These are phyloP conservation scores for Stomatorhinus walkeri DNA, from an alignment of 2,797 vertebrate species.

Conservation along the genomic window DNA sequence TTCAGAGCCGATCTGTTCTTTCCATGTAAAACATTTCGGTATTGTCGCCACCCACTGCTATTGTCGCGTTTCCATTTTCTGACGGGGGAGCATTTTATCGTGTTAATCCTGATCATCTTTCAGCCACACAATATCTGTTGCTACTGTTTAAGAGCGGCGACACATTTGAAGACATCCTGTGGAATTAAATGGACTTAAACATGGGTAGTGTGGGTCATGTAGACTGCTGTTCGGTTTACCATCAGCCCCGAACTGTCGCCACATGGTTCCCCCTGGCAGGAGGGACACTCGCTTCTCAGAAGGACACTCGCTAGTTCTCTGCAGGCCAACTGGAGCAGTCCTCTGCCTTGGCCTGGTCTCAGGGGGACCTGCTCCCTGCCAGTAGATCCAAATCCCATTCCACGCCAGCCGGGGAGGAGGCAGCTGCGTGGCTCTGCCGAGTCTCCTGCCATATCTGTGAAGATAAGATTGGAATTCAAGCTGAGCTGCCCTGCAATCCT, in stretches of 20 bases:
- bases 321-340: constrained; percentile 16
- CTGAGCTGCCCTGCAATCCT: neutral
- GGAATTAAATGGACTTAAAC: neutral
- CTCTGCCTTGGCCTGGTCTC: constrained; percentile 10
- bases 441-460: constrained; percentile 18
- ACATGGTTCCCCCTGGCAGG: constrained; percentile 11
- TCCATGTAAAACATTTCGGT: neutral
- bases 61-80: neutral
- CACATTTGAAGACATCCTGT: constrained; percentile 8
- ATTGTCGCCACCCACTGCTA: neutral
- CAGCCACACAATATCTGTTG: neutral
- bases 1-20: neutral
- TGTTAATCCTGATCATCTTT: neutral
- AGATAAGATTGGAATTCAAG: constrained; percentile 21
- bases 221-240: constrained; percentile 1
- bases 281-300: constrained; percentile 8
- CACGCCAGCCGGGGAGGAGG: neutral
- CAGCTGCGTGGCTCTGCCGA: constrained; percentile 12
- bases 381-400: constrained; percentile 7
- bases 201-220: neutral
- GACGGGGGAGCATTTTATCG: constrained; percentile 4
- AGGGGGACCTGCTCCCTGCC: constrained; percentile 10
- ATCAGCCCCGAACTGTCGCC: neutral
- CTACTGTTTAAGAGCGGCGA: neutral
- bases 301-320: constrained; percentile 19